Conservation (phyloP, 2,113 vertebrate genomes). For the Litocranius walleri region DNA sequence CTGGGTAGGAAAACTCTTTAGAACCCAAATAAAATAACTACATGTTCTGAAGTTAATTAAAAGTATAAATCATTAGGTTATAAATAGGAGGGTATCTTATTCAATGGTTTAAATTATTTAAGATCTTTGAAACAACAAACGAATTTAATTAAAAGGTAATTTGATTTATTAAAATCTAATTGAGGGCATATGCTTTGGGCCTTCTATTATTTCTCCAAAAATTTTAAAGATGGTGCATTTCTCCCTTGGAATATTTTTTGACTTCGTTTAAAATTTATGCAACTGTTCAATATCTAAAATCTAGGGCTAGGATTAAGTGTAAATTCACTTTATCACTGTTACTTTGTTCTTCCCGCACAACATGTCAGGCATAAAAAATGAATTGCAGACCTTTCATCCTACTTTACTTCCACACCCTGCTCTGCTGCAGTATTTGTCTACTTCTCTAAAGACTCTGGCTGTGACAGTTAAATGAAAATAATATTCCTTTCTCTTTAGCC, state of each 20-base stretch:
- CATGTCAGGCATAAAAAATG: not conserved
- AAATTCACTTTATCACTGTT: not conserved
- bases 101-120: slow-evolving; percentile 36
- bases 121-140: slow-evolving; percentile 45
- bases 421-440: no score
- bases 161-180: slow-evolving; percentile 44
- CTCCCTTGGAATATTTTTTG: not conserved
- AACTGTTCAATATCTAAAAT: not conserved
- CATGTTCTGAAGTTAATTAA: slow-evolving; percentile 41
- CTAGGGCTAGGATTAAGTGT: not conserved
- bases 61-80: slow-evolving; percentile 21
- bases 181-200: not conserved
- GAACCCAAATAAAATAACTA: not conserved
- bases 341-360: not conserved
- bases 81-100: not conserved
- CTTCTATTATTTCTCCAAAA: not conserved
- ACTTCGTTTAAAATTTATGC: not conserved
- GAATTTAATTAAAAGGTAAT: slow-evolving; percentile 39
- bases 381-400: not conserved
- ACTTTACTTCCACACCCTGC: not conserved
- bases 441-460: not conserved
- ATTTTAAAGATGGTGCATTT: slow-evolving; percentile 9
- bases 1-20: not conserved
- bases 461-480: not conserved
- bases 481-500: not conserved